Base-by-base conservation (phyloP, 2,888 invertebrate genomes). In the Steinernema hermaphroditum region DNA sequence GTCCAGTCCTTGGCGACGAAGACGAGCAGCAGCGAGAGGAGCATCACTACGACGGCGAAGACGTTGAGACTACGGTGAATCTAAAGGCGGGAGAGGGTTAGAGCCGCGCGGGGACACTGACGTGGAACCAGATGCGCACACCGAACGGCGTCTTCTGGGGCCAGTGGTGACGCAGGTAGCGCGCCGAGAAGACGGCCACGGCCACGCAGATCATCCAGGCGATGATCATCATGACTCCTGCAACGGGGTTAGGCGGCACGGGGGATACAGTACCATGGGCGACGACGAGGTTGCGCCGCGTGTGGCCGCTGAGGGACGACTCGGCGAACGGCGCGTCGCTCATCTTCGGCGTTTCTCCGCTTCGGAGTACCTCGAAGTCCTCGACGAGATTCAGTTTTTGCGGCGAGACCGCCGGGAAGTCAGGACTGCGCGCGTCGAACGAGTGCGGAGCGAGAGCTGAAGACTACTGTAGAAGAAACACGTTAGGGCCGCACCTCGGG, bases 51-150 rank as follows among this genome's bases (percentile, higher is more conserved):
- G 14, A 77, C 72, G 24, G 74, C 70, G 50, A 77, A 14, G 27
- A 77, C 62, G 71, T 77, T 77, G 41, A 77, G 71, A 16, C 69
- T 71, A 9, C 77, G 77, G 44, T 77, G 77, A 54, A 76, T 57
- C 76, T 76, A n/a, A 75, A 75, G 29, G n/a, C 41, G 27, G n/a
- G n/a, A n/a, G n/a, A n/a, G n/a, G n/a, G n/a, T n/a, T n/a, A n/a
- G n/a, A n/a, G n/a, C n/a, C n/a, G n/a, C n/a, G n/a, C n/a, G n/a
- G n/a, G n/a, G n/a, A n/a, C n/a, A 74, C 70, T 71, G 49, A 77
- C 77, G 49, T 78, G 78, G 71, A 78, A 78, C 78, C 78, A 78
- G 24, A 78, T 78, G 24, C 72, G 69, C n/a, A 78, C 69, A 43
- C 78, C 78, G 14, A 57, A 12, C 22, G 70, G 49, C 0, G 77